Evolutionary conservation across 1,140 invertebrate genomes (phyloP).

Genomic region (Eciton burchellii): DNA sequence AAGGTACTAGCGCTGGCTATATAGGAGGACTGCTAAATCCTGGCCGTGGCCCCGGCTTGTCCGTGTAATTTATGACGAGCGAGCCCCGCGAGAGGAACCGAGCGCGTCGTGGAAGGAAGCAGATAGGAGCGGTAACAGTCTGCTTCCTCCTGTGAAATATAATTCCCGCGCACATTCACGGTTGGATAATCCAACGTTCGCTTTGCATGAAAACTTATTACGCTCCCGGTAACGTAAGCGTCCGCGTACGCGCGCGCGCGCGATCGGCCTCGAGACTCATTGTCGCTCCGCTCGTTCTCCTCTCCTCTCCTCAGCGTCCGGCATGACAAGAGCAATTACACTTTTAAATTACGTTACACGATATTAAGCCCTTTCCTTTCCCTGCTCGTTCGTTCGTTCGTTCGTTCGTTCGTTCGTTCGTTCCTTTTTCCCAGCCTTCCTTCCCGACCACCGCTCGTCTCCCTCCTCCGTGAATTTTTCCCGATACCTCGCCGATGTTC

Average conservation of each 20-base stretch:
- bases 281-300: slow-evolving; percentile 66
- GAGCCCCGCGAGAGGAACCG: slow-evolving; percentile 65
- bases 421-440: slow-evolving; percentile 34
- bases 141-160: slow-evolving; percentile 85
- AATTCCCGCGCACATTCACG: slow-evolving; percentile 85
- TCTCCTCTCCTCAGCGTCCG: slow-evolving; percentile 72
- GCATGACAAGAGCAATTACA: slow-evolving; percentile 85
- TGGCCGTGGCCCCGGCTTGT: slow-evolving; percentile 68
- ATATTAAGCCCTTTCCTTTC: slow-evolving; percentile 84
- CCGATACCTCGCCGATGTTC: slow-evolving; percentile 42
- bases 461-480: slow-evolving; percentile 29
- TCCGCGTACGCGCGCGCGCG: slow-evolving; percentile 58
- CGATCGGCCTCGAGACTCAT: slow-evolving; percentile 60
- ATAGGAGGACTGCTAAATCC: slow-evolving; percentile 73
- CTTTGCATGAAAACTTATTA: slow-evolving; percentile 86
- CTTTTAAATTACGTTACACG: slow-evolving; percentile 86
- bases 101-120: slow-evolving; percentile 37
- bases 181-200: slow-evolving; percentile 85
- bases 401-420: slow-evolving; percentile 35
- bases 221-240: slow-evolving; percentile 77
- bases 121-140: slow-evolving; percentile 83
- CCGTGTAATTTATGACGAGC: slow-evolving; percentile 82
- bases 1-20: slow-evolving; percentile 66
- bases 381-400: slow-evolving; percentile 59
- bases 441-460: slow-evolving; percentile 4